phyloP scores from a whole-genome alignment of 1,140 invertebrate species.

The Heliothis virescens region DNA sequence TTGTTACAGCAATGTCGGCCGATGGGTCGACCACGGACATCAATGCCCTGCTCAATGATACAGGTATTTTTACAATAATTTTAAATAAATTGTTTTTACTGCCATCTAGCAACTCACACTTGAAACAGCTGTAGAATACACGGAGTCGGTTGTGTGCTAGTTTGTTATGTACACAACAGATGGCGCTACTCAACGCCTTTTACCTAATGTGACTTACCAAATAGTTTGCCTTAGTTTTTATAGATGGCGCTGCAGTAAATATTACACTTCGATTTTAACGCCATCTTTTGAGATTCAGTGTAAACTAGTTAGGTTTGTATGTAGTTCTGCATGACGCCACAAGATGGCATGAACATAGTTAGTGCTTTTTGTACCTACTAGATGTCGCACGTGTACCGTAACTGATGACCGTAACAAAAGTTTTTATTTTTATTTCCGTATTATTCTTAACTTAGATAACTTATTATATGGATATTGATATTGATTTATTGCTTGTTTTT shows the following conservation, averaged over 20 bases:
- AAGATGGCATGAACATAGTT: neutral
- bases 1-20: conserved; percentile 87
- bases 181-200: neutral
- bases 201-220: neutral
- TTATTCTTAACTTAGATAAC: too few relatives aligned
- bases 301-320: neutral
- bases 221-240: neutral
- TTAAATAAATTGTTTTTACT: conserved; percentile 1
- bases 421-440: too few relatives aligned
- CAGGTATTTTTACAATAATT: conserved; percentile 78
- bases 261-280: neutral
- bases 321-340: neutral
- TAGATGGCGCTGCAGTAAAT: neutral
- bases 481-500: too few relatives aligned
- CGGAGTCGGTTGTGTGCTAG: neutral
- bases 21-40: conserved; percentile 87
- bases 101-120: neutral
- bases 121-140: neutral
- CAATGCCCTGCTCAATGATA: conserved; percentile 87
- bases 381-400: neutral
- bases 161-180: neutral
- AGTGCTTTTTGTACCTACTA: neutral
- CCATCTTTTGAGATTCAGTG: neutral
- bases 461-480: too few relatives aligned
- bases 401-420: too few relatives aligned